Conservation (phyloP, 2,888 invertebrate genomes). For the Fragum sueziense region DNA sequence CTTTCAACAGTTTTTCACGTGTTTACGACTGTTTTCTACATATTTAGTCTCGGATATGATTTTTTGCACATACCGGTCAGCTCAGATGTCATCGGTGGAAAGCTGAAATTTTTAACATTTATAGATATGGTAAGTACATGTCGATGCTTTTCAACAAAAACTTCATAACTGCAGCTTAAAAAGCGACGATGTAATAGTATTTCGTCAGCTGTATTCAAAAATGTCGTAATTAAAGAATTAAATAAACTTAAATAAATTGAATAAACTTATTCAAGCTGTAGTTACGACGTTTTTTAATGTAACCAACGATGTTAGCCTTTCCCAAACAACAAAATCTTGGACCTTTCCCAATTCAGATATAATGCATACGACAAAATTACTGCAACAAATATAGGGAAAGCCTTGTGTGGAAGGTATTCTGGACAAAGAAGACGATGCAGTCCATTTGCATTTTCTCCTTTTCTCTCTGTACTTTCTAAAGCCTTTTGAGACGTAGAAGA, state of each 20-base stretch:
- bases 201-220: too few species aligned
- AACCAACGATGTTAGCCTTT: slow-evolving; percentile 39
- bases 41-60: slow-evolving; percentile 45
- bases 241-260: too few species aligned
- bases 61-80: slow-evolving; percentile 44
- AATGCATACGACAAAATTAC: background rate
- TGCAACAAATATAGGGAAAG: background rate
- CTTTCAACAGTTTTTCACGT: slow-evolving; percentile 4
- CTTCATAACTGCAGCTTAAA: too few species aligned
- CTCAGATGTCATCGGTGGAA: slow-evolving; percentile 65
- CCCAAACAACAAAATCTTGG: slow-evolving; percentile 63
- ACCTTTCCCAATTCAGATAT: too few species aligned
- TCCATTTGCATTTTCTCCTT: background rate
- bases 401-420: background rate
- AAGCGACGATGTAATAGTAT: background rate
- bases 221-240: too few species aligned
- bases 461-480: background rate
- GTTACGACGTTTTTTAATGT: too few species aligned
- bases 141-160: too few species aligned
- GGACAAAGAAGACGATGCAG: background rate
- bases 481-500: background rate
- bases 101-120: slow-evolving; percentile 72
- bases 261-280: too few species aligned
- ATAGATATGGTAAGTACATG: slow-evolving; percentile 50
- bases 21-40: slow-evolving; percentile 25